phyloP scores from a whole-genome alignment of 2,113 vertebrate genomes.

The Nyctereutes procyonoides region DNA sequence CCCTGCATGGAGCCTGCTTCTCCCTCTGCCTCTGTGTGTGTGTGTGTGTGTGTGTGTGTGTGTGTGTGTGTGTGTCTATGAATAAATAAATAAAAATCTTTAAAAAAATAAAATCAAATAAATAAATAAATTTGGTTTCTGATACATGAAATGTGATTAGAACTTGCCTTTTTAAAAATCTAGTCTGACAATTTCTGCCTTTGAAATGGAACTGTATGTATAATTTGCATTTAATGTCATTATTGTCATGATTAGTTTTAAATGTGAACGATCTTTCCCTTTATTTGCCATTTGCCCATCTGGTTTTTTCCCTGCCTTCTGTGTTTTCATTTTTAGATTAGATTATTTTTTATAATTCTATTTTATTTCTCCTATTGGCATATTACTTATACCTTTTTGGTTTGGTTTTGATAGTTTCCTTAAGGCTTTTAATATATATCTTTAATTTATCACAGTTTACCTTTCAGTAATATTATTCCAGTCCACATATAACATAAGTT shows the following conservation, averaged over 20 bases:
- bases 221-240: neutral
- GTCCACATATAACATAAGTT: neutral
- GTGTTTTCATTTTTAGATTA: slow-evolving; percentile 3
- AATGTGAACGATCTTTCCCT: neutral
- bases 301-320: neutral
- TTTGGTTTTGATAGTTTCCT: neutral
- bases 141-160: neutral
- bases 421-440: neutral
- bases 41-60: no score
- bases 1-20: no score
- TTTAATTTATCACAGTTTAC: neutral
- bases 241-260: neutral
- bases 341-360: slow-evolving; percentile 1
- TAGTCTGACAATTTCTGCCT: neutral
- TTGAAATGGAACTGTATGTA: neutral
- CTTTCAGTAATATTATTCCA: neutral
- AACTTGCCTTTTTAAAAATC: neutral
- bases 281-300: neutral
- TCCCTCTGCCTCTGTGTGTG: no score
- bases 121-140: neutral
- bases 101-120: no score
- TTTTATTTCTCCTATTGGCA: neutral
- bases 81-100: no score
- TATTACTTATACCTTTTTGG: neutral
- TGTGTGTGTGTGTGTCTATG: no score